Evolutionary conservation across 2,888 invertebrate genomes (phyloP).

Genomic region (Pterobdella sp.): DNA sequence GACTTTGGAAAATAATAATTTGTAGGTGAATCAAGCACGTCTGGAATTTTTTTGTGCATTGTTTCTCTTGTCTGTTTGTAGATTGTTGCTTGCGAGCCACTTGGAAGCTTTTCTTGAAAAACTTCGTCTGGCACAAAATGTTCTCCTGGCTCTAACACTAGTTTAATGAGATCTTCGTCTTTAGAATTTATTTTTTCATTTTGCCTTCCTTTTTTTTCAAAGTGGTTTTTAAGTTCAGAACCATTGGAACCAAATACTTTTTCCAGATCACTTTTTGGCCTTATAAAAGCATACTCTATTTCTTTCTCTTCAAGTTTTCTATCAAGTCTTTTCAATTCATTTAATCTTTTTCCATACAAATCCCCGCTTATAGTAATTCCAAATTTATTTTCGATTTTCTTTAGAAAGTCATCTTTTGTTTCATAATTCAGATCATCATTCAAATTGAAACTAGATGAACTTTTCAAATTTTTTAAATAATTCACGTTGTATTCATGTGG

Average conservation of each 20-base stretch:
- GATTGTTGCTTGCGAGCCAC: neutral
- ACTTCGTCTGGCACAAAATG: constrained; percentile 2
- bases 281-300: too few species aligned
- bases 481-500: too few species aligned
- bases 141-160: constrained; percentile 4
- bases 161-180: constrained; percentile 6
- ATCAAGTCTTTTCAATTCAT: neutral
- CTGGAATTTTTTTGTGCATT: neutral
- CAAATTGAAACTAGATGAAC: too few species aligned
- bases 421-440: too few species aligned
- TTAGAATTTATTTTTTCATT: neutral
- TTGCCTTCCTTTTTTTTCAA: neutral
- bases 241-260: too few species aligned
- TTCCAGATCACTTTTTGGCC: too few species aligned
- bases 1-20: neutral
- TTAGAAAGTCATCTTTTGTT: too few species aligned
- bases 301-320: neutral
- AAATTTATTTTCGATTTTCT: too few species aligned
- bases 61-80: neutral
- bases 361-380: neutral
- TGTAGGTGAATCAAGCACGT: neutral
- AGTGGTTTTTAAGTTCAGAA: too few species aligned
- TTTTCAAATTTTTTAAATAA: too few species aligned
- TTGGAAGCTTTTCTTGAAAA: neutral
- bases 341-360: neutral